phyloP scores from a whole-genome alignment of 2,888 invertebrate genomes.

The Callimorpha dominula region DNA sequence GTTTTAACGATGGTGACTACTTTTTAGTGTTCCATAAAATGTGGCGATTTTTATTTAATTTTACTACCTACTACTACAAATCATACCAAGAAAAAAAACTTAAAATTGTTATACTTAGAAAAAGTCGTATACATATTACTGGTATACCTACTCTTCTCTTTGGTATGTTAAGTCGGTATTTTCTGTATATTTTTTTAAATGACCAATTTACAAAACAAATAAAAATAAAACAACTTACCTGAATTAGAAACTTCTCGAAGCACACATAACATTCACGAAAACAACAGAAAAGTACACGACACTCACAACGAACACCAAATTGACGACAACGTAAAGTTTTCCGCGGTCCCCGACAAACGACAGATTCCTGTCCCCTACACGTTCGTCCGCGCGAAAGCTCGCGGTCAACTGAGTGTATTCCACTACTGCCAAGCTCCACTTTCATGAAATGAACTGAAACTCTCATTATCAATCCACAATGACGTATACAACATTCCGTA shows the following conservation, averaged over 20 bases:
- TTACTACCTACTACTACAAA: too few species aligned
- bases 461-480: conserved; percentile 53
- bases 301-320: conserved; percentile 45
- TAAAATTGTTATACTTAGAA: too few species aligned
- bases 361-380: conserved; percentile 52
- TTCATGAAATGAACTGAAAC: conserved; percentile 85
- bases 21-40: too few species aligned
- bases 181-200: background rate
- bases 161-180: background rate
- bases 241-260: conserved; percentile 38
- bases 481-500: conserved; percentile 51
- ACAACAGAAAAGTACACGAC: conserved; percentile 43
- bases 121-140: too few species aligned
- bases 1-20: too few species aligned
- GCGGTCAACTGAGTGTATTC: conserved; percentile 82
- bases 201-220: background rate
- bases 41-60: too few species aligned
- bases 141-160: background rate
- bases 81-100: too few species aligned
- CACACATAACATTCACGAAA: conserved; percentile 45
- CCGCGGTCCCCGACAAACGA: conserved; percentile 52
- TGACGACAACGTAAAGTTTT: conserved; percentile 74
- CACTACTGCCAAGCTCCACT: conserved; percentile 75
- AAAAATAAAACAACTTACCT: conserved; percentile 35
- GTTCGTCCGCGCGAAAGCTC: conserved; percentile 77